Conservation (phyloP, 1,140 invertebrate genomes). For the Bombus consobrinus region DNA sequence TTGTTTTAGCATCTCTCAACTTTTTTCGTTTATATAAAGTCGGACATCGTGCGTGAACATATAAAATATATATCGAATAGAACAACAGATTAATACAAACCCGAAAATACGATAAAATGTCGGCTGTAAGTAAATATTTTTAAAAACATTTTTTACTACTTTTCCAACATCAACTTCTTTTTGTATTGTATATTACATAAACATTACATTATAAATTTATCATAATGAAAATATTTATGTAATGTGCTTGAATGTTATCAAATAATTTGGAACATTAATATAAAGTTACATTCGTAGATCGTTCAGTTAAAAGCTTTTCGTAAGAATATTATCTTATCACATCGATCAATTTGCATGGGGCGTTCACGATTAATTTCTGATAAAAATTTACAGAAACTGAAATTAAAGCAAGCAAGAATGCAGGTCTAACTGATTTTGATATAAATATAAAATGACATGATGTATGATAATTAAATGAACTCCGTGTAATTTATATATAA, state of each 20-base stretch:
- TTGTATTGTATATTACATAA: neutral
- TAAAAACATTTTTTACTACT: neutral
- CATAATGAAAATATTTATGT: neutral
- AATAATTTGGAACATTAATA: neutral
- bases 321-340: constrained; percentile 10
- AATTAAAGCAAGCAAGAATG: constrained; percentile 66
- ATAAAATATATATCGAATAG: neutral
- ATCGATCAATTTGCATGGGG: constrained; percentile 18
- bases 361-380: neutral
- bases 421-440: constrained; percentile 61
- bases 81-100: neutral
- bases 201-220: neutral
- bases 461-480: neutral
- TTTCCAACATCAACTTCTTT: neutral
- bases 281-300: neutral
- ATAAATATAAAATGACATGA: neutral
- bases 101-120: neutral
- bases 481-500: neutral
- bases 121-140: constrained; percentile 1
- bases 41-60: neutral
- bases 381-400: constrained; percentile 61
- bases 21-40: neutral
- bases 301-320: neutral
- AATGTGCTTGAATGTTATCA: neutral
- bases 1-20: neutral